Percentiles rank a stretch among this genome's conserved stretches.
Evolutionary conservation across 2,888 invertebrate genomes (phyloP).

Genomic region (Tineola bisselliella): DNA sequence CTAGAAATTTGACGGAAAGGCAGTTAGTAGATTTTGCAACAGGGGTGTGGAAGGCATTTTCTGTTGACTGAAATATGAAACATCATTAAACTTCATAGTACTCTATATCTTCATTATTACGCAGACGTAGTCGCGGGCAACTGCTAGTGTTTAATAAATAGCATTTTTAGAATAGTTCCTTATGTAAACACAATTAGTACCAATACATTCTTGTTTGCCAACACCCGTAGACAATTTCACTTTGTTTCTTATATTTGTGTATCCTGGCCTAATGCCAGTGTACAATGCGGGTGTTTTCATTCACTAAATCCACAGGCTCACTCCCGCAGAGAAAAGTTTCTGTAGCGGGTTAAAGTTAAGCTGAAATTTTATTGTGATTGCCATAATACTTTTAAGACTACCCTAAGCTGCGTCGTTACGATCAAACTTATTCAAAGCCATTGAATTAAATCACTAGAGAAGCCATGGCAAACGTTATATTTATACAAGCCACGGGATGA

Average conservation of each 20-base stretch:
- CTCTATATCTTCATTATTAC: no score
- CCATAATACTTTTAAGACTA: slow-evolving; percentile 14
- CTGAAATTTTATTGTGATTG: slow-evolving; percentile 14
- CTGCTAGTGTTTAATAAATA: no score
- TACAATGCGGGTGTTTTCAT: slow-evolving; percentile 12
- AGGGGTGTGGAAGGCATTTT: no score
- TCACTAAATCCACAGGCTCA: no score
- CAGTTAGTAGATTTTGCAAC: no score
- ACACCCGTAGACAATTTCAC: not conserved
- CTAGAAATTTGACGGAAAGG: no score
- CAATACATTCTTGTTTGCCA: not conserved
- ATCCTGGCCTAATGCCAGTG: slow-evolving; percentile 6
- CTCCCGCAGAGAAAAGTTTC: slow-evolving; percentile 9
- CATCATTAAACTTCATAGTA: no score
- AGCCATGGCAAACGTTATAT: not conserved
- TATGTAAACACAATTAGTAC: not conserved
- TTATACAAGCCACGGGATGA: no score
- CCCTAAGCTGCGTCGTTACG: not conserved
- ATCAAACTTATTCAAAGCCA: slow-evolving; percentile 10
- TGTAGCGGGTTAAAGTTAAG: slow-evolving; percentile 6
- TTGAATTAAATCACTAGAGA: slow-evolving; percentile 3
- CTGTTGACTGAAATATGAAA: no score
- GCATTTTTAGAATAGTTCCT: not conserved
- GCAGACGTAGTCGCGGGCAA: no score
- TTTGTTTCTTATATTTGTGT: slow-evolving; percentile 2